Evolutionary conservation across 2,797 vertebrate genomes (phyloP).

Genomic region (Taeniopygia guttata): DNA sequence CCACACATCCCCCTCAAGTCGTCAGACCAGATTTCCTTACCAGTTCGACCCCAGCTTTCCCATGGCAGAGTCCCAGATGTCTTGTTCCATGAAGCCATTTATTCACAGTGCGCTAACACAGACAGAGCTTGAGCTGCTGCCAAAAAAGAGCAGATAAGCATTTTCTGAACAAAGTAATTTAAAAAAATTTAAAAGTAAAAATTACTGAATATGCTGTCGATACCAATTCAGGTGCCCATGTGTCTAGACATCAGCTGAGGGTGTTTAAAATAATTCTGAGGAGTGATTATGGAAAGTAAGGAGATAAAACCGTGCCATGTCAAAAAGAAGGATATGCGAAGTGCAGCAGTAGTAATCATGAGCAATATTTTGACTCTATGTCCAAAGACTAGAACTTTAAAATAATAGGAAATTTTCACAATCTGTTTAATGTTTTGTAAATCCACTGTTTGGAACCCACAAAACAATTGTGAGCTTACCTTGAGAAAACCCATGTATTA

Average conservation of each 20-base stretch:
- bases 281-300: background rate
- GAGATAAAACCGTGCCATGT: background rate
- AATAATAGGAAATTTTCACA: background rate
- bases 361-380: background rate
- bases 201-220: background rate
- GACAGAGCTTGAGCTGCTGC: background rate
- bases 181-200: accelerated
- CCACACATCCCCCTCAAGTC: background rate
- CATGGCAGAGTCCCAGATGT: background rate
- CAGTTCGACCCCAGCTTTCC: background rate
- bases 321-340: background rate
- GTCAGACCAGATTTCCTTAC: background rate
- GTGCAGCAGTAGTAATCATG: background rate
- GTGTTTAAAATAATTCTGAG: background rate
- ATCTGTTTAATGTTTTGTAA: background rate
- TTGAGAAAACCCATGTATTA: background rate
- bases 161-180: background rate
- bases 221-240: background rate
- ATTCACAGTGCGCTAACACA: background rate
- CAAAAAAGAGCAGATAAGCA: background rate
- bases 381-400: background rate
- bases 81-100: background rate
- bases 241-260: background rate
- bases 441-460: background rate
- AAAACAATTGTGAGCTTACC: background rate